Base-by-base conservation (phyloP, 2,888 invertebrate genomes). In the Meloe dianella region DNA sequence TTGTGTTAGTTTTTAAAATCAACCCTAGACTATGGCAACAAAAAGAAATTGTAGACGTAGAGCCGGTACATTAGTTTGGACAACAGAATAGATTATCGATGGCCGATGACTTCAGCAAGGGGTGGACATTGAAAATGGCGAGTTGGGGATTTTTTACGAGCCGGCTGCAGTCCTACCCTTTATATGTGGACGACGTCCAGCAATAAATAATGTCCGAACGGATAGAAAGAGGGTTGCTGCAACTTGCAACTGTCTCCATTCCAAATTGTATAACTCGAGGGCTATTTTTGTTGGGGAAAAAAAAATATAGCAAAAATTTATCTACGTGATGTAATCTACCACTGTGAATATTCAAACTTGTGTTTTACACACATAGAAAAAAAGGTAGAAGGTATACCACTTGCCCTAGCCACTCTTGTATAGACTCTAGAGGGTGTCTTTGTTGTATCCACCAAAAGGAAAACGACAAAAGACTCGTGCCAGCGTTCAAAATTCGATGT, bases 181-280 rank as follows among this genome's bases (percentile, higher is more conserved):
- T 41, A 41, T 75, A 77, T 77, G 77, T 80, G 80, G 80, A 80
- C 80, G 75, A 75, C 75, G 80, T 79, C 80, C 79, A 75, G 80
- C 76, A 73, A 80, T 80, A 80, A 80, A 80, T 80, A 75, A 77
- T 74, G 75, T 73, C 73, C 73, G 68, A 72, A 69, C 73, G 77
- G 78, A 77, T 78, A 76, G 75, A 73, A 71, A 74, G 72, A 71
- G n/a, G 76, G 77, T 74, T 77, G 75, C 74, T 77, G 75, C 74
- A 72, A 73, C 71, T 70, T 78, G 79, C 79, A 78, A 78, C 78
- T 76, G 78, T 76, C 76, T 63, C 66, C 63, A 29, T 35, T 51
- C 57, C 63, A 35, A 51, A 60, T 29, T 30, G 41, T 41, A 41
- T 60, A 62, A 62, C 56, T 57, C 38, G 60, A 27, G 63, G 62